These are phyloP conservation scores for Burhinus bistriatus DNA, from an alignment of 2,113 vertebrate genomes.

Conservation along the genomic window DNA sequence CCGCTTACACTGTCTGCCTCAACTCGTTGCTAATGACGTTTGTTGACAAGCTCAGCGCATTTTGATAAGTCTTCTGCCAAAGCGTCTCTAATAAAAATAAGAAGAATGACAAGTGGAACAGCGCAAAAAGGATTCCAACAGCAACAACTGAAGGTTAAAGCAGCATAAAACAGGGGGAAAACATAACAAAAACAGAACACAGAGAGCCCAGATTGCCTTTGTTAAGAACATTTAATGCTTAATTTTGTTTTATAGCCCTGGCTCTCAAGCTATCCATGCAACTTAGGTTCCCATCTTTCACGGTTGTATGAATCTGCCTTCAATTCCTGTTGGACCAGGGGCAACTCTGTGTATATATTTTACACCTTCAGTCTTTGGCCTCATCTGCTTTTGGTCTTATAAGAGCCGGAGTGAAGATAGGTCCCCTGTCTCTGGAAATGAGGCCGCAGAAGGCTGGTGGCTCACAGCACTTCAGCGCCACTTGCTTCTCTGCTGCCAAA, in stretches of 20 bases:
- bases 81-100: conserved; percentile 62
- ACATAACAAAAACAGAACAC: conserved; percentile 51
- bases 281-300: background rate
- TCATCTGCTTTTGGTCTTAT: background rate
- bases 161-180: conserved; percentile 51
- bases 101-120: conserved; percentile 60
- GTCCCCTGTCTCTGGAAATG: background rate
- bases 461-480: background rate
- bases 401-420: background rate
- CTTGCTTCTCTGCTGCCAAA: background rate
- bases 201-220: conserved; percentile 41
- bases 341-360: background rate
- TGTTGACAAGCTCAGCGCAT: conserved; percentile 62
- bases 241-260: conserved; percentile 22
- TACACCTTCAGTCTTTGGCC: background rate
- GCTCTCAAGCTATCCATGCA: background rate
- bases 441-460: background rate
- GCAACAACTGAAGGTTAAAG: conserved; percentile 66
- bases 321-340: background rate
- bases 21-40: conserved; percentile 50
- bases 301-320: background rate
- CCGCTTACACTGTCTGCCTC: conserved; percentile 41
- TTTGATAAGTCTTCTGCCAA: conserved; percentile 69
- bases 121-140: conserved; percentile 26
- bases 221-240: conserved; percentile 33